Evolutionary conservation across 2,888 invertebrate genomes (phyloP).

Genomic region (Eudemis profundana): DNA sequence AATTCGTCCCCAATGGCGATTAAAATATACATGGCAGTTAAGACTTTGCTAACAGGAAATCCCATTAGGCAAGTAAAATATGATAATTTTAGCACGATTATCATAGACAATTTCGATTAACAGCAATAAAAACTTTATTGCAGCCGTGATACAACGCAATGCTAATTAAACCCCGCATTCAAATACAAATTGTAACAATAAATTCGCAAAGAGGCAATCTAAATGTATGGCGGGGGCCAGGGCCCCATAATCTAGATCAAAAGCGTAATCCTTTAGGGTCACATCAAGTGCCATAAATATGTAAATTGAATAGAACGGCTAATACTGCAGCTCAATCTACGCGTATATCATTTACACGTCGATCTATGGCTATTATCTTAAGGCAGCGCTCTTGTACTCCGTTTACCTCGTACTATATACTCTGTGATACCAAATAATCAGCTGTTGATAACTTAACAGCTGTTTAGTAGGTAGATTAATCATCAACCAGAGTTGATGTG

Average conservation of each 20-base stretch:
- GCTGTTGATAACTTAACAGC: neutral
- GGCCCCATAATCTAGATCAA: constrained; percentile 46
- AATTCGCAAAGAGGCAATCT: constrained; percentile 42
- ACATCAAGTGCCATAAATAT: constrained; percentile 49
- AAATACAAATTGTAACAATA: constrained; percentile 36
- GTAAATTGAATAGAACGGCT: constrained; percentile 47
- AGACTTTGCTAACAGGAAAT: no score
- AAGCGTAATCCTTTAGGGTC: constrained; percentile 48
- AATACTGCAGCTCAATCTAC: constrained; percentile 42
- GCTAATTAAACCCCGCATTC: constrained; percentile 35
- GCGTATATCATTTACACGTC: constrained; percentile 42
- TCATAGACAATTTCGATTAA: neutral
- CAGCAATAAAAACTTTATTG: constrained; percentile 11
- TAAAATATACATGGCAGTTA: no score
- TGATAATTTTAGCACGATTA: neutral
- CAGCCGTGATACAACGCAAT: neutral
- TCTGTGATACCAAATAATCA: constrained; percentile 11
- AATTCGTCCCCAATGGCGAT: no score
- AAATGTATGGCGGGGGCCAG: constrained; percentile 41
- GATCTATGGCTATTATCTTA: constrained; percentile 40
- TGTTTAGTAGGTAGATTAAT: neutral
- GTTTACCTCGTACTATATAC: constrained; percentile 20
- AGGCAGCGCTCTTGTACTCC: constrained; percentile 8
- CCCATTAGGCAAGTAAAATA: no score
- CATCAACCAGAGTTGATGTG: neutral